Base-by-base conservation (phyloP, 2,113 vertebrate genomes). In the Chamaetylas fuelleborni region DNA sequence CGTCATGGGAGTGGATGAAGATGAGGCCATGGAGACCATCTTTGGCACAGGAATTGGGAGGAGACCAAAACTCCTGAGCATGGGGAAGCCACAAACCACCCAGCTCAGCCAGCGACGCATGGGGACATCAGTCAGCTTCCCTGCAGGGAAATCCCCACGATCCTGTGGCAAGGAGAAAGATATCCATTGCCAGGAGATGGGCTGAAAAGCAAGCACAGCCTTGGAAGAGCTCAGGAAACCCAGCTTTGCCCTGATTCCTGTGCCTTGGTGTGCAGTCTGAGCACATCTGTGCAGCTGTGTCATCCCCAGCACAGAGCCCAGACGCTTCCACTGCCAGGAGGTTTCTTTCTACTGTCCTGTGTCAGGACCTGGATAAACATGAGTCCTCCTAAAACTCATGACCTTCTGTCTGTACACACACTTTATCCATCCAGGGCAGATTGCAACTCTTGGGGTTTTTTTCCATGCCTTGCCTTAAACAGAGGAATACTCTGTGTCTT, bases 141-240 rank as follows among this genome's bases (percentile, higher is more conserved):
- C 85, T 56, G 42, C 18, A 16, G 60, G 51, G 45, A 60, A 66
- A 33, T 34, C 42, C 42, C 17, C 50, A 43, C 0, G 0, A 28
- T 17, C 33, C 53, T 0, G 0, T 11, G 38, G 26, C 57, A n/a
- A 66, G 62, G 31, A 66, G 25, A 36, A 84, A 74, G 10, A 9
- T 10, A 17, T 19, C 23, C 38, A 45, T 3, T 54, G 38, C 17
- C 67, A 56, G 66, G 38, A 79, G 38, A 50, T 45, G 25, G 66
- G 3, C 33, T 79, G 31, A 25, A 71, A 48, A 58, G 71, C 33
- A 56, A 65, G 29, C 45, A 73, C 0, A 0, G 12, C 3, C 16
- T 26, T 40, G 34, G 34, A 36, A 48, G 25, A 51, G 24, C 74
- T 54, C 58, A 54, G 33, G 29, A 83, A 72, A 45, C 29, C n/a